Conservation (phyloP, 2,797 vertebrate genomes). For the Sphenodon punctatus region DNA sequence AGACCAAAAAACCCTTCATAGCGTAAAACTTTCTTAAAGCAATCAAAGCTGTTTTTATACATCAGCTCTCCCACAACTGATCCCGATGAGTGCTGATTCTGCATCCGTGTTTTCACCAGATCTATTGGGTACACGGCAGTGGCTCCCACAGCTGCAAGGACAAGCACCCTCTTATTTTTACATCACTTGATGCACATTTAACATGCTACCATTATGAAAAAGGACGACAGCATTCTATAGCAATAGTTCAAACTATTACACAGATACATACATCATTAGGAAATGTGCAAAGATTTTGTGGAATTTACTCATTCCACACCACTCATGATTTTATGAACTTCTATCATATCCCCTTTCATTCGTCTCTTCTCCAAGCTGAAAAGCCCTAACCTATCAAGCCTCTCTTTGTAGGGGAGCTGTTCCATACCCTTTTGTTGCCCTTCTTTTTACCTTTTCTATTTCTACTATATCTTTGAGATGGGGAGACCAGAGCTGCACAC, state of each 20-base stretch:
- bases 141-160: slow-evolving; percentile 87
- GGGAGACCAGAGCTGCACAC: too few relatives aligned
- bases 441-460: too few relatives aligned
- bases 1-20: slow-evolving; percentile 94
- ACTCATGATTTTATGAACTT: too few relatives aligned
- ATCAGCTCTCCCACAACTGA: slow-evolving; percentile 93
- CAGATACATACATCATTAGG: too few relatives aligned
- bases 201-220: background rate
- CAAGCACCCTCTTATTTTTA: slow-evolving; percentile 28
- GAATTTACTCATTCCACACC: too few relatives aligned
- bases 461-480: too few relatives aligned
- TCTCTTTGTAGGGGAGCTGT: too few relatives aligned
- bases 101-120: slow-evolving; percentile 97
- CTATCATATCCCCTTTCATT: too few relatives aligned
- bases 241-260: background rate
- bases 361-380: too few relatives aligned
- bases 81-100: slow-evolving; percentile 91
- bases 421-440: too few relatives aligned
- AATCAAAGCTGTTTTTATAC: slow-evolving; percentile 98
- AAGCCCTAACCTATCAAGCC: too few relatives aligned
- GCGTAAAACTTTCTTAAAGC: slow-evolving; percentile 93
- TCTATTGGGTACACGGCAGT: slow-evolving; percentile 96
- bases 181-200: background rate
- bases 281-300: too few relatives aligned
- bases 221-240: background rate